These are phyloP conservation scores for Dolomedes plantarius DNA, from an alignment of 2,888 invertebrate species.

Conservation along the genomic window DNA sequence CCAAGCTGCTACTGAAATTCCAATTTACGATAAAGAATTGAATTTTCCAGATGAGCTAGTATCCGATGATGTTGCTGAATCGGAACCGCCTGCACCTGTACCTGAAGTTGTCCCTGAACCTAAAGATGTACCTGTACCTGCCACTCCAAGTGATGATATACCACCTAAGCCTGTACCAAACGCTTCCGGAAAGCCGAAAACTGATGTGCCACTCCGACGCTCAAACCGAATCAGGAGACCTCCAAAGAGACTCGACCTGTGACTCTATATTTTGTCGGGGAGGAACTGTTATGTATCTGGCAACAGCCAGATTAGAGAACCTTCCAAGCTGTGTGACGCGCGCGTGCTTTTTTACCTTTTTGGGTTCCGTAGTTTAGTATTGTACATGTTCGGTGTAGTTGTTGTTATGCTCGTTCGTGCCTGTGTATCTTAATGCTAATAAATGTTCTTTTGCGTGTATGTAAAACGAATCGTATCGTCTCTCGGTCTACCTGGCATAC, in stretches of 20 bases:
- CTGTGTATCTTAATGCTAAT: slow-evolving; percentile 46
- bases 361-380: no score
- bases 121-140: slow-evolving; percentile 12
- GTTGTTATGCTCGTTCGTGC: slow-evolving; percentile 45
- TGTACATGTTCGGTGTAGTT: slow-evolving; percentile 43
- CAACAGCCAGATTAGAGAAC: slow-evolving; percentile 42
- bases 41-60: slow-evolving; percentile 47
- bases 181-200: slow-evolving; percentile 15
- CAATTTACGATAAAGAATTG: slow-evolving; percentile 40
- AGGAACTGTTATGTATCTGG: slow-evolving; percentile 49
- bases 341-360: no score
- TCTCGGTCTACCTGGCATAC: slow-evolving; percentile 51
- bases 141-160: slow-evolving; percentile 20
- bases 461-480: slow-evolving; percentile 51
- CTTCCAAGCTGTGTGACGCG: no score
- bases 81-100: slow-evolving; percentile 38
- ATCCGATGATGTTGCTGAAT: slow-evolving; percentile 47
- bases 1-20: slow-evolving; percentile 43
- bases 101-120: slow-evolving; percentile 29
- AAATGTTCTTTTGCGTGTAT: slow-evolving; percentile 50
- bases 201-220: neutral
- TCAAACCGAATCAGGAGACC: slow-evolving; percentile 39
- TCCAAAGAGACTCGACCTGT: slow-evolving; percentile 45
- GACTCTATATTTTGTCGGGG: slow-evolving; percentile 50
- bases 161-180: slow-evolving; percentile 15